These are phyloP conservation scores for Columba guinea DNA, from an alignment of 2,797 vertebrate genomes.

Conservation along the genomic window DNA sequence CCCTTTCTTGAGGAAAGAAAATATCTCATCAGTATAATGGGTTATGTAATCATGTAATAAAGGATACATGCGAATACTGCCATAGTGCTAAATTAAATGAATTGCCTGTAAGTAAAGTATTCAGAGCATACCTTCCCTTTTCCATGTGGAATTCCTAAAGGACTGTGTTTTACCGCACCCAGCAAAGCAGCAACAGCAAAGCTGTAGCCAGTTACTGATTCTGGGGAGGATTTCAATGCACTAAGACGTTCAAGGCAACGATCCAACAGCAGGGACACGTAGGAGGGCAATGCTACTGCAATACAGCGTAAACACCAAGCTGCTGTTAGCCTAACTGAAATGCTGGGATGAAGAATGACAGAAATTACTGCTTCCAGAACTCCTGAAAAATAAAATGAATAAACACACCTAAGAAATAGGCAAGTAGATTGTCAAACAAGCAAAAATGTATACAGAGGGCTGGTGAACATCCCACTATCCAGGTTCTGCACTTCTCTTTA, in stretches of 20 bases:
- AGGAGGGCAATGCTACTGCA: slow-evolving; percentile 84
- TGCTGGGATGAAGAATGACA: slow-evolving; percentile 82
- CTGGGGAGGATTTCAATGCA: slow-evolving; percentile 84
- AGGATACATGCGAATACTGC: not conserved
- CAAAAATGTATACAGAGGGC: not conserved
- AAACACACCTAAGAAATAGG: not conserved
- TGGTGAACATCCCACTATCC: not conserved
- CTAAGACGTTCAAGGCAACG: slow-evolving; percentile 85
- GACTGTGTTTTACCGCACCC: slow-evolving; percentile 86
- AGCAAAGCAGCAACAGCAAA: slow-evolving; percentile 87
- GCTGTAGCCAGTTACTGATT: slow-evolving; percentile 89
- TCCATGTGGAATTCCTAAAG: slow-evolving; percentile 90
- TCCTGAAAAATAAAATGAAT: slow-evolving; percentile 76
- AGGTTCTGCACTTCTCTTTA: not conserved
- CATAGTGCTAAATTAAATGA: not conserved
- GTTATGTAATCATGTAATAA: not conserved
- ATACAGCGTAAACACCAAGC: slow-evolving; percentile 91
- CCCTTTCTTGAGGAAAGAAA: not conserved
- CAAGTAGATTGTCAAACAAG: not conserved
- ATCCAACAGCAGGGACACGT: slow-evolving; percentile 83
- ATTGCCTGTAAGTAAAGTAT: not conserved
- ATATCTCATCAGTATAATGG: not conserved
- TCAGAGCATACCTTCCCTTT: slow-evolving; percentile 85
- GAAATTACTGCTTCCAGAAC: slow-evolving; percentile 86
- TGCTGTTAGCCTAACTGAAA: slow-evolving; percentile 84